phyloP scores from a whole-genome alignment of 2,888 invertebrate genomes.

The Sminthurides aquaticus region DNA sequence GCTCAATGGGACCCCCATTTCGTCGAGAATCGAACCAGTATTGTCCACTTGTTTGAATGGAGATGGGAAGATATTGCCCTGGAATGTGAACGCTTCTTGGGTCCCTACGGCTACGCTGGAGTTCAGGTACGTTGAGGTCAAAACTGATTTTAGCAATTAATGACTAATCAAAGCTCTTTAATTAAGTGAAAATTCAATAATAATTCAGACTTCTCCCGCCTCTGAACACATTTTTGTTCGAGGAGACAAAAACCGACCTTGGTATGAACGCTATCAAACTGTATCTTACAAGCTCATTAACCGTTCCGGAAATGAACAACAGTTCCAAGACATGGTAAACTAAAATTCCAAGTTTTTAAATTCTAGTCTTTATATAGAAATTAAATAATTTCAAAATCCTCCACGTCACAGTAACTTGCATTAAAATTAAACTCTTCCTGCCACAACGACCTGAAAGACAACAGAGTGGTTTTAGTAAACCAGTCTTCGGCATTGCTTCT shows the following conservation, averaged over 20 bases:
- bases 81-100: slow-evolving; percentile 23
- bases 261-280: slow-evolving; percentile 63
- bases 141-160: no score
- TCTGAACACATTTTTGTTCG: slow-evolving; percentile 6
- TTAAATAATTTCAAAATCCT: no score
- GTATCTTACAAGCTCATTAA: slow-evolving; percentile 69
- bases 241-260: slow-evolving; percentile 6
- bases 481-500: no score
- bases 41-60: slow-evolving; percentile 29
- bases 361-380: no score
- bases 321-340: slow-evolving; percentile 66
- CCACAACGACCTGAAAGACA: no score
- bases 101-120: slow-evolving; percentile 23
- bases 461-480: no score
- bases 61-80: slow-evolving; percentile 24
- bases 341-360: no score
- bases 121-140: slow-evolving; percentile 27
- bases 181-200: no score
- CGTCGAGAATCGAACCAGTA: slow-evolving; percentile 7
- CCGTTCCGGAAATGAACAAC: slow-evolving; percentile 66
- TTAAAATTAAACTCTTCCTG: no score
- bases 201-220: slow-evolving; percentile 12
- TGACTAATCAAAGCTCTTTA: no score
- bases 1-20: slow-evolving; percentile 24
- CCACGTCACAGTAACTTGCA: no score